Evolutionary conservation across 2,888 invertebrate species (phyloP).

Genomic region (Beris morrisii): DNA sequence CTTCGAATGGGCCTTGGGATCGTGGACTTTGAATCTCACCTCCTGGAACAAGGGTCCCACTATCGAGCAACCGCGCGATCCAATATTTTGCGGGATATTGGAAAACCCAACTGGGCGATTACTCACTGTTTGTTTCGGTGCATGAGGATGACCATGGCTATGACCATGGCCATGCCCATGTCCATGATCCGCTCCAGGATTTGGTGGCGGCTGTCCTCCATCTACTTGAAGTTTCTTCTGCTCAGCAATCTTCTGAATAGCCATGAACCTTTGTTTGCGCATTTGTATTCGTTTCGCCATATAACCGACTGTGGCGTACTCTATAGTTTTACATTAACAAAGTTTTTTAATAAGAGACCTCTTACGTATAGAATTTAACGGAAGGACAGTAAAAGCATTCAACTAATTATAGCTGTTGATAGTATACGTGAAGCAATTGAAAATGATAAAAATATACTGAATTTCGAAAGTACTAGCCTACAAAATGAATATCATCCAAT

Average conservation of each 20-base stretch:
- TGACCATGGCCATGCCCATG: conserved; percentile 58
- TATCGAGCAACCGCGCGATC: conserved; percentile 63
- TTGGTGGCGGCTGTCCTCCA: conserved; percentile 74
- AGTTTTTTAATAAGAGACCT: not conserved
- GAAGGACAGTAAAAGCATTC: conserved; percentile 27
- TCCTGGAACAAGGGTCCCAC: conserved; percentile 76
- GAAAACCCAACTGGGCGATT: conserved; percentile 59
- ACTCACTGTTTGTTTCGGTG: conserved; percentile 58
- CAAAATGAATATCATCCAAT: not conserved
- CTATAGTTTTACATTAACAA: conserved; percentile 60
- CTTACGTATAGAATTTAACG: not conserved
- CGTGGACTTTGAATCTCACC: conserved; percentile 93
- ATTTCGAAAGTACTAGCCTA: no score
- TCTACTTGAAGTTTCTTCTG: conserved; percentile 87
- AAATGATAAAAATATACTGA: conserved; percentile 36
- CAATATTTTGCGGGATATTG: conserved; percentile 58
- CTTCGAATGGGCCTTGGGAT: conserved; percentile 91
- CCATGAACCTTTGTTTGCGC: conserved; percentile 89
- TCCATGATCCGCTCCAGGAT: conserved; percentile 65
- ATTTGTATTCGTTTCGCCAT: conserved; percentile 97
- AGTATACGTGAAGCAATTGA: conserved; percentile 40
- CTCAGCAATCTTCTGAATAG: conserved; percentile 88
- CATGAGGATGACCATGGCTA: conserved; percentile 59
- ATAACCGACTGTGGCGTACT: conserved; percentile 97
- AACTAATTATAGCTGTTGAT: conserved; percentile 34